Percentiles rank a stretch among this genome's conserved stretches.
These are phyloP conservation scores for Enchytraeus crypticus DNA, from an alignment of 2,888 invertebrate genomes.

Conservation along the genomic window DNA sequence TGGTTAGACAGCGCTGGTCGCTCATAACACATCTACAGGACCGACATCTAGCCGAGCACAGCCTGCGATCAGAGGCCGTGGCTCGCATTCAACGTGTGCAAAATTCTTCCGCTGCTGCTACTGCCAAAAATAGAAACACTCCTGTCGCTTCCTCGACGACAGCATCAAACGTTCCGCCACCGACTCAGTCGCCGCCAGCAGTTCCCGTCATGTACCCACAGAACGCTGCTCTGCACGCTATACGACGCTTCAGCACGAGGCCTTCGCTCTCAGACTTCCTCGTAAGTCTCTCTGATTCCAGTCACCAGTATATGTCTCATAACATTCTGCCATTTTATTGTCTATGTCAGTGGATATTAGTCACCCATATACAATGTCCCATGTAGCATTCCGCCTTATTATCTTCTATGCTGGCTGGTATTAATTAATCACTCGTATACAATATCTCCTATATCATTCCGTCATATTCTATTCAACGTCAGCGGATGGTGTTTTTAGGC, in stretches of 20 bases:
- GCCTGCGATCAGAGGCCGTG: slow-evolving; percentile 58
- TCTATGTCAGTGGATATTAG: too few relatives aligned
- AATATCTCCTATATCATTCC: too few relatives aligned
- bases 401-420: too few relatives aligned
- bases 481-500: too few relatives aligned
- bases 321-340: too few relatives aligned
- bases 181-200: slow-evolving; percentile 45
- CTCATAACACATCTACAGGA: slow-evolving; percentile 87
- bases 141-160: too few relatives aligned
- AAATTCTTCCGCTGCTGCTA: slow-evolving; percentile 32
- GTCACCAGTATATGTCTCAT: not conserved
- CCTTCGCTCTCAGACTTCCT: slow-evolving; percentile 44
- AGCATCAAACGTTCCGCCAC: slow-evolving; percentile 32
- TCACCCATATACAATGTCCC: too few relatives aligned
- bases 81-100: slow-evolving; percentile 57
- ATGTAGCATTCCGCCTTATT: too few relatives aligned
- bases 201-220: slow-evolving; percentile 80
- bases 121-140: slow-evolving; percentile 33
- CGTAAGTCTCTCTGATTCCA: slow-evolving; percentile 28
- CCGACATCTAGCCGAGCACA: slow-evolving; percentile 79
- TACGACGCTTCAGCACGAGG: slow-evolving; percentile 77
- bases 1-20: slow-evolving; percentile 82
- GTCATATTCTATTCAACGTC: too few relatives aligned
- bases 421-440: too few relatives aligned
- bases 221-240: slow-evolving; percentile 92